Base-by-base conservation (phyloP, 2,888 invertebrate species). In the Drosophila percnosoma region DNA sequence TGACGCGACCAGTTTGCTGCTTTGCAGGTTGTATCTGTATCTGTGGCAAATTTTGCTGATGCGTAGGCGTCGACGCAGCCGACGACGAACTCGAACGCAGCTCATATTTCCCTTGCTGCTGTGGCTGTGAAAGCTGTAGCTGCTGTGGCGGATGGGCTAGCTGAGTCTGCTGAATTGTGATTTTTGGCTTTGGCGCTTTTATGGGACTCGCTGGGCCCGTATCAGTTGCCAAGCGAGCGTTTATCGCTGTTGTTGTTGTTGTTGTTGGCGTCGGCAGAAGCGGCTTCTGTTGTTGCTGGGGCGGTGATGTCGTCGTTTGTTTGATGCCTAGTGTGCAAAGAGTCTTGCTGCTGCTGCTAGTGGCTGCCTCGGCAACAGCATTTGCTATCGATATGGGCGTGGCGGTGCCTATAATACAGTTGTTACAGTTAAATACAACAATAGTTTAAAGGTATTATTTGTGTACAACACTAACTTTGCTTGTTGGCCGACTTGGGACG, bases 61-160 rank as follows among this genome's bases (percentile, higher is more conserved):
- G 91, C 18, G 91, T 89, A 11, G 91, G 91, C 24, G 90, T 90
- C 33, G 91, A 90, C 4, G 88, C 76, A 2, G 91, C 69, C 36
- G 91, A 90, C 31, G 91, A 91, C 5, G 83, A 82, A 13, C 58
- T 64, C 31, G 78, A 78, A 4, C 63, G 57, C 74, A 34, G 67
- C 76, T 48, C 86, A 76, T 45, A 73, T 78, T 40, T 71, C 65
- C 36, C 66, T 73, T 10, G 74, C 58, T 55, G 70, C 65, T 58
- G 60, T 11, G 24, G n/a, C 21, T 29, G 68, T 29, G 33, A 15
- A 11, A 34, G 53, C 10, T 53, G 33, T 10, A 21, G 74, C 58
- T 55, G 70, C 65, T 58, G 60, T 6, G 24, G n/a, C 21, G 4
- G 33, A 21, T 53, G 34, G 18, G 15, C 48, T 27, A 11, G 11